These are phyloP conservation scores for Saturnia japonica DNA, from an alignment of 2,888 invertebrate species.

Conservation along the genomic window DNA sequence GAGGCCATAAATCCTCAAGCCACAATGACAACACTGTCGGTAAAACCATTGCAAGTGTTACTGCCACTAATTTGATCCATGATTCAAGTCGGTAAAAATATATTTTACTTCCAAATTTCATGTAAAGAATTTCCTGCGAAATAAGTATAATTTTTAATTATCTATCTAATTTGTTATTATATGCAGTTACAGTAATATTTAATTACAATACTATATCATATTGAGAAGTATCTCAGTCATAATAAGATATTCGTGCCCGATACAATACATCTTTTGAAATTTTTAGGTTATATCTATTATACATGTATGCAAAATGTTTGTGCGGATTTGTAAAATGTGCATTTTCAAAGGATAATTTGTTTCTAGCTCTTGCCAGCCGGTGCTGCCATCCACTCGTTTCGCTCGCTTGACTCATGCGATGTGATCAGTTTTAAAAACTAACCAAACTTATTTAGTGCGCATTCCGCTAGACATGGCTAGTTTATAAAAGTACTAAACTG, in stretches of 20 bases:
- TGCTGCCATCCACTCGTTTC: too few species aligned
- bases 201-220: neutral
- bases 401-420: too few species aligned
- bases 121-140: slow-evolving; percentile 72
- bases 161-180: slow-evolving; percentile 17
- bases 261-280: neutral
- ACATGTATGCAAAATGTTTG: too few species aligned
- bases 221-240: neutral
- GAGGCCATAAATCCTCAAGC: slow-evolving; percentile 54
- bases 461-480: too few species aligned
- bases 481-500: too few species aligned
- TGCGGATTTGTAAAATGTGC: too few species aligned
- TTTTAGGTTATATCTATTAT: too few species aligned
- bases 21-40: slow-evolving; percentile 41
- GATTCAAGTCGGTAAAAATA: slow-evolving; percentile 76
- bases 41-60: slow-evolving; percentile 60
- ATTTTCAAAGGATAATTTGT: too few species aligned
- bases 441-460: too few species aligned
- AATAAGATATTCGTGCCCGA: neutral
- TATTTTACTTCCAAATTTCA: slow-evolving; percentile 56
- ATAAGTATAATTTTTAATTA: neutral
- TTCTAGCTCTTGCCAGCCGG: too few species aligned
- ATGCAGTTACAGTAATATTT: too few species aligned
- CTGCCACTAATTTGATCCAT: slow-evolving; percentile 73
- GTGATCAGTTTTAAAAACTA: too few species aligned